A percentile compares a stretch with the other conserved stretches of the same genome.
Conservation (phyloP, 1,140 invertebrate genomes). For the Oppia nitens region DNA sequence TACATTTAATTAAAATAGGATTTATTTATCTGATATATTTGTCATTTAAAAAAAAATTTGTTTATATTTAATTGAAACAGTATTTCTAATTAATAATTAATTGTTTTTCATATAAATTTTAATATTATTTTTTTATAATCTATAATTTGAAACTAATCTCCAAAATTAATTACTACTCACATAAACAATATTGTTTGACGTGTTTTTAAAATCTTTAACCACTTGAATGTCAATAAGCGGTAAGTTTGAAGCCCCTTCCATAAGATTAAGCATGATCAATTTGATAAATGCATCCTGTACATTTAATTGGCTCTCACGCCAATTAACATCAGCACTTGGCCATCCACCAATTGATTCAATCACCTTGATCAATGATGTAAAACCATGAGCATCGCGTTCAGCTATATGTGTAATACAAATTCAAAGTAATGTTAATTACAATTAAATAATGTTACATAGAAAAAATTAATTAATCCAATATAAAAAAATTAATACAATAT, state of each 20-base stretch:
- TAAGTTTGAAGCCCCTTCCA: too few relatives aligned
- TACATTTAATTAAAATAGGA: too few relatives aligned
- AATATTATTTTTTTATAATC: too few relatives aligned
- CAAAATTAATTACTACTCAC: not conserved
- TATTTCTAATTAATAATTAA: too few relatives aligned
- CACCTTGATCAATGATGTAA: conserved; percentile 48
- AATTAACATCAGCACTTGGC: conserved; percentile 63
- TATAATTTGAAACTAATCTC: not conserved
- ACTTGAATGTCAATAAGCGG: conserved; percentile 1
- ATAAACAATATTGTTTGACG: not conserved
- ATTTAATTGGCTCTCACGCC: conserved; percentile 35
- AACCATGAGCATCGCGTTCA: conserved; percentile 29
- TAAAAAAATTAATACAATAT: too few relatives aligned
- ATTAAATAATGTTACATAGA: not conserved
- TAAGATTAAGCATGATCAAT: not conserved
- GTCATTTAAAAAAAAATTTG: too few relatives aligned
- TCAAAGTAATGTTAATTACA: not conserved
- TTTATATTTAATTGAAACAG: too few relatives aligned
- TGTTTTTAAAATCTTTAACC: conserved; percentile 1
- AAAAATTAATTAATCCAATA: too few relatives aligned
- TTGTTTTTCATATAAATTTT: too few relatives aligned
- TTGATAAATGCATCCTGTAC: conserved; percentile 14
- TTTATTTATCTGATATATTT: too few relatives aligned
- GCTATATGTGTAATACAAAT: conserved; percentile 19
- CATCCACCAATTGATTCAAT: conserved; percentile 62